Evolutionary conservation across 2,888 invertebrate genomes (phyloP), one percentile per base, ranked within the genome.

Genomic region (Nymphalis c-album): DNA sequence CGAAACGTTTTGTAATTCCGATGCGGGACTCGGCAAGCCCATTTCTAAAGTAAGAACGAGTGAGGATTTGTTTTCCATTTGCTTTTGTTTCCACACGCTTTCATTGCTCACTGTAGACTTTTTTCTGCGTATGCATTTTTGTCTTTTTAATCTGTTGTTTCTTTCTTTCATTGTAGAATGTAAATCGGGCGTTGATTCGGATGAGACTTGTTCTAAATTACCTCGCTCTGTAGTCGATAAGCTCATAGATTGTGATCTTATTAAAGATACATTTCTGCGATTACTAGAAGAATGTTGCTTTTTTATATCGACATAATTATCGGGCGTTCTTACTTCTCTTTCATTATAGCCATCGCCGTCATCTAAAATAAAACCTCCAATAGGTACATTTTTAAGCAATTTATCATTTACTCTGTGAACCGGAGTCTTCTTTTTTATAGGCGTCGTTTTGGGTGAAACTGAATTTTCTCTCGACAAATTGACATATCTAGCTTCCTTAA

Each of bases 101-200:
- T 91, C 90, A 45, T 87, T 90, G 66, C 90, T 91, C 0, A 86
- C 84, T 17, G 88, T 90, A 2, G 90, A 91, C 71, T 92, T 93
- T 74, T 93, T 92, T 71, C 94, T 87, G 4, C 94, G 84, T 18
- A 94, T 93, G 75, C 94, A 94, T 73, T 87, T 92, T 78, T 94
- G 94, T 22, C 94, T 85, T 79, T 92, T 93, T 47, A 94, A 79
- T 67, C 88, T 84, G 7, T 87, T 77, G 71, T 88, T 89, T 7
- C 80, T 81, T 71, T 85, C 85, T 64, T 79, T 79, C 35, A 82
- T 76, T 10, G 79, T 78, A 2, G 80, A 74, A 72, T 83, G 85
- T 61, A 92, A 77, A 74, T 91, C 88, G 35, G 92, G 90, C 10
- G 90, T 91, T 2, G 91, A 91, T 75, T 85, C 88, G 48, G 88